Percentiles rank a stretch among this genome's conserved stretches.
phyloP scores from a whole-genome alignment of 2,888 invertebrate genomes.

The Spilarctia lutea region DNA sequence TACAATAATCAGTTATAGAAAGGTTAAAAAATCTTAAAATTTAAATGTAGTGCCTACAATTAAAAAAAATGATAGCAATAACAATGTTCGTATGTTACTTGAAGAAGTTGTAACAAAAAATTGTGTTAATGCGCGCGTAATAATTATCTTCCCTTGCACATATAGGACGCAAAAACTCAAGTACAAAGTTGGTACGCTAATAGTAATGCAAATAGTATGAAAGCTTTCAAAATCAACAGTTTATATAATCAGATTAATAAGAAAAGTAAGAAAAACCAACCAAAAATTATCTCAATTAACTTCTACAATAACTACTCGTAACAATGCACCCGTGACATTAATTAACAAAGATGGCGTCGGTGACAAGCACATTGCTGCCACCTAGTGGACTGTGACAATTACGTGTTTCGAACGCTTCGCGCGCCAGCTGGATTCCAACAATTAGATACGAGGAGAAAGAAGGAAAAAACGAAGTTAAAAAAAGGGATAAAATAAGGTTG shows the following conservation, averaged over 20 bases:
- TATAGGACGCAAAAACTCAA: not conserved
- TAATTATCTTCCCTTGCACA: not conserved
- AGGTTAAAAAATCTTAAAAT: no score
- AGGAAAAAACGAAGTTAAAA: constrained; percentile 26
- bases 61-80: no score
- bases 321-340: constrained; percentile 67
- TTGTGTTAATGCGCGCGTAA: not conserved
- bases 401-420: constrained; percentile 60
- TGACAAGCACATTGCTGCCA: constrained; percentile 62
- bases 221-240: not conserved
- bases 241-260: not conserved
- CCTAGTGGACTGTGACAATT: constrained; percentile 66
- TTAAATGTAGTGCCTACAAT: no score
- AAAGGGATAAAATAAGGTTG: constrained; percentile 9
- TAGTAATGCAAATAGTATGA: not conserved
- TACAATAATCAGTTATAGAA: no score
- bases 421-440: constrained; percentile 57
- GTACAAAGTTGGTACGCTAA: not conserved
- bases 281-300: constrained; percentile 59
- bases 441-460: constrained; percentile 46
- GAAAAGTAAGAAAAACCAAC: constrained; percentile 21
- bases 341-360: constrained; percentile 58
- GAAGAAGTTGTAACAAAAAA: not conserved
- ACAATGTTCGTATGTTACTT: not conserved
- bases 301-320: constrained; percentile 53